Conservation (phyloP, 2,797 vertebrate genomes). For the Muscicapa comitata region DNA sequence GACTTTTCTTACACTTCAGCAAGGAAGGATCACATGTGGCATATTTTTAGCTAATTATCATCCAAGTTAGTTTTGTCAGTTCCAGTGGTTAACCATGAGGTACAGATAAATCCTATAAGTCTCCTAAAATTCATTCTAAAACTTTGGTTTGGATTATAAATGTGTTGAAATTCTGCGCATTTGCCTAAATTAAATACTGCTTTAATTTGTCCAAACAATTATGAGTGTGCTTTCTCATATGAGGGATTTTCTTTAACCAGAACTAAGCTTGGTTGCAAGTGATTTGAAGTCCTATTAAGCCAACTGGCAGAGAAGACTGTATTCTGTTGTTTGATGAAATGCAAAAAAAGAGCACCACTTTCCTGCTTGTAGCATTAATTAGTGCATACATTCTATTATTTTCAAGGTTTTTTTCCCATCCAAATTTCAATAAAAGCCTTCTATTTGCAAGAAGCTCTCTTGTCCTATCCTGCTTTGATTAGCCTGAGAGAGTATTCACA, state of each 20-base stretch:
- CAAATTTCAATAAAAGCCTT: not conserved
- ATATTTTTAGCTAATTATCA: not conserved
- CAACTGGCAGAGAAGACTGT: not conserved
- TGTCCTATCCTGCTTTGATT: not conserved
- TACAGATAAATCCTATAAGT: not conserved
- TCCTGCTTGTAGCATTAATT: not conserved
- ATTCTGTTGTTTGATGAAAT: not conserved
- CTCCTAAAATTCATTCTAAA: not conserved
- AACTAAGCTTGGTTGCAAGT: not conserved
- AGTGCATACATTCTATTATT: not conserved
- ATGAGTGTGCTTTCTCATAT: not conserved
- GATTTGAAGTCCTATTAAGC: not conserved
- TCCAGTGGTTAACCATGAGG: not conserved
- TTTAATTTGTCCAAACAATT: not conserved
- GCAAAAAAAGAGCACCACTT: not conserved
- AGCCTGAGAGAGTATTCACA: not conserved
- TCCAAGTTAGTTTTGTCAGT: not conserved
- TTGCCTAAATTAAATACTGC: not conserved
- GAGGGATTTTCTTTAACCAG: not conserved
- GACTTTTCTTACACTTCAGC: not conserved
- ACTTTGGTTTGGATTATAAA: not conserved
- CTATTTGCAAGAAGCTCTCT: not conserved
- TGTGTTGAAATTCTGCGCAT: not conserved
- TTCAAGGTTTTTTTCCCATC: not conserved
- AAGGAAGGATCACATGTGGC: not conserved